Evolutionary conservation across 2,113 vertebrate genomes (phyloP).

Genomic region (Lepidothrix coronata): DNA sequence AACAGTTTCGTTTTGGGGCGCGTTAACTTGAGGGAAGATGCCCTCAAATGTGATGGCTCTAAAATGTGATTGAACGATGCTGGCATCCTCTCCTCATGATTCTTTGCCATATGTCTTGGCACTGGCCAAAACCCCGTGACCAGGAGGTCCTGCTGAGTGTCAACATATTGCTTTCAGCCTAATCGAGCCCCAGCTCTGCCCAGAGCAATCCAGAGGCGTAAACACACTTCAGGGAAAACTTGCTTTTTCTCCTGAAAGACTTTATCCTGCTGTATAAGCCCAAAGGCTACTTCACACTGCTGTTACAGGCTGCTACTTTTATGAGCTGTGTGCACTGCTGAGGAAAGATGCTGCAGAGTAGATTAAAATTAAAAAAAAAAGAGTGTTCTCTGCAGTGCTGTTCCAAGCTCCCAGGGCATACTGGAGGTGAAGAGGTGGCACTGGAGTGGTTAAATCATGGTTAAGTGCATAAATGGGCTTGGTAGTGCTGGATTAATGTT

Average conservation of each 20-base stretch:
- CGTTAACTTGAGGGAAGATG: rapidly evolving
- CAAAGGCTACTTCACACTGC: not conserved
- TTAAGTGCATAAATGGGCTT: not conserved
- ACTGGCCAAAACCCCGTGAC: rapidly evolving
- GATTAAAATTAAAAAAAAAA: not conserved
- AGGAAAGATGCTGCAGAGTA: not conserved
- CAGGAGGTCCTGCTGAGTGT: not conserved
- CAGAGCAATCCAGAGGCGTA: not conserved
- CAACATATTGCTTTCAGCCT: rapidly evolving
- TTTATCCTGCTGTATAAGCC: not conserved
- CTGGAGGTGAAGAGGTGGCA: rapidly evolving
- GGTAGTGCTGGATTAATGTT: not conserved
- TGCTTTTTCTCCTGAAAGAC: not conserved
- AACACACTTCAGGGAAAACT: not conserved
- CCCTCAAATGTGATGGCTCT: not conserved
- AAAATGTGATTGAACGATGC: too few relatives aligned
- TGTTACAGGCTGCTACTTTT: not conserved
- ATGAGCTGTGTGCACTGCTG: not conserved
- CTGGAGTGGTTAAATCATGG: not conserved
- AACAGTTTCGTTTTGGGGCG: too few relatives aligned
- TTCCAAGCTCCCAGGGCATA: not conserved
- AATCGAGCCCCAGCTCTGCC: not conserved
- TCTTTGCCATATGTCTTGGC: not conserved
- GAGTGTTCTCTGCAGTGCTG: not conserved
- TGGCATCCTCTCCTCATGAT: rapidly evolving